Conservation (phyloP, 2,797 vertebrate genomes). For the Glyptemys insculpta region DNA sequence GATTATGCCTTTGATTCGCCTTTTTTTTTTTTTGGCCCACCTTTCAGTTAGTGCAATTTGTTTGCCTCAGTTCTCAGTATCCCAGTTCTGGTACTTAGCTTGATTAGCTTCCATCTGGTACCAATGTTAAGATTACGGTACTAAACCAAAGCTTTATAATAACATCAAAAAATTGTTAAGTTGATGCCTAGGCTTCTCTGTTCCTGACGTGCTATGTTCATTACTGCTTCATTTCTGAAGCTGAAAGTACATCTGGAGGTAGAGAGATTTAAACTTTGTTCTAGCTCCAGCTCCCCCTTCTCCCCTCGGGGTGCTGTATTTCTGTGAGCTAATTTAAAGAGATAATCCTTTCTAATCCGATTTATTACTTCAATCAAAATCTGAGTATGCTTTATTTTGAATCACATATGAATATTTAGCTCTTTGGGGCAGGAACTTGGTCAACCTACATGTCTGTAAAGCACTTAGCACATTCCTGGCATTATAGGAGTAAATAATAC, state of each 20-base stretch:
- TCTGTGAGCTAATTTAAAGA: conserved; percentile 54
- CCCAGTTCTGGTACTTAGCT: conserved; percentile 4
- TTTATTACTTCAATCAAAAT: conserved; percentile 25
- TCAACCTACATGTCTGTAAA: conserved; percentile 22
- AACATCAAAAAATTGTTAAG: neutral
- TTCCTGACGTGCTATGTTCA: neutral
- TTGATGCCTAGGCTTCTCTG: neutral
- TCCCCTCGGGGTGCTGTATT: conserved; percentile 17
- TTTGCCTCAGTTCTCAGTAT: conserved; percentile 37
- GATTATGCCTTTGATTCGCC: neutral
- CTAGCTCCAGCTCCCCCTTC: conserved; percentile 25
- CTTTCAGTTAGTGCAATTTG: conserved; percentile 53
- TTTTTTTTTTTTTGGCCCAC: neutral
- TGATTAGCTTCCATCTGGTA: conserved; percentile 25
- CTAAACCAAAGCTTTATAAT: neutral
- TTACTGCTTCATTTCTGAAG: neutral
- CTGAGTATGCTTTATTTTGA: conserved; percentile 23
- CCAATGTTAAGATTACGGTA: conserved; percentile 9
- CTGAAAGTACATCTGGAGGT: conserved; percentile 3
- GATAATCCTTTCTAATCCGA: conserved; percentile 53
- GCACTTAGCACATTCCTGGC: neutral
- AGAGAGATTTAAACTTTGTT: conserved; percentile 16
- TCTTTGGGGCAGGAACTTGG: conserved; percentile 34
- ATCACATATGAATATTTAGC: conserved; percentile 57
- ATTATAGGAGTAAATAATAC: conserved; percentile 43